Percentiles rank a stretch among this genome's conserved stretches.
Conservation (phyloP, 2,888 invertebrate species). For the Cryptosula pallasiana region DNA sequence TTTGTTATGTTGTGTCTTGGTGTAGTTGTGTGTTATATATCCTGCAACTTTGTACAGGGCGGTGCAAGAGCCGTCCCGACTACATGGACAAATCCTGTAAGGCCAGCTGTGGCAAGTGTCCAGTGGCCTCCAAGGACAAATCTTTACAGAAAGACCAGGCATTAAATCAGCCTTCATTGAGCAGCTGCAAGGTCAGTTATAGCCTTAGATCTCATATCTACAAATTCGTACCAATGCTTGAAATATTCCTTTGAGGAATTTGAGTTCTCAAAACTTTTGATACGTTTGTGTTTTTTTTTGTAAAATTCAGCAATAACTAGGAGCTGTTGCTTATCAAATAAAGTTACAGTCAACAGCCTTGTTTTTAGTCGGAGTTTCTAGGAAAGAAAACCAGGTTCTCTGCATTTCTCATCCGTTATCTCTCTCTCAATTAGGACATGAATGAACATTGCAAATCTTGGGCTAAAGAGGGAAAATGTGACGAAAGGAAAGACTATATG, state of each 20-base stretch:
- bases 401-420: neutral
- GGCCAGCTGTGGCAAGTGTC: neutral
- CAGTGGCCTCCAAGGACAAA: neutral
- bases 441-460: constrained; percentile 7
- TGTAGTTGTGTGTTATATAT: neutral
- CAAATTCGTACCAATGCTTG: too few species aligned
- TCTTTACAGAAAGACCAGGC: constrained; percentile 8
- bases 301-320: too few species aligned
- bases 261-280: too few species aligned
- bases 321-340: too few species aligned
- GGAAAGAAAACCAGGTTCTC: too few species aligned
- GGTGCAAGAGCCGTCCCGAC: neutral
- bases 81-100: constrained; percentile 2
- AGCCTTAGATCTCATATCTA: too few species aligned
- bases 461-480: constrained; percentile 3
- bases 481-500: constrained; percentile 8
- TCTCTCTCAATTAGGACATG: neutral
- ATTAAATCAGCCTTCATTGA: neutral
- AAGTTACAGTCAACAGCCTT: too few species aligned
- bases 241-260: too few species aligned
- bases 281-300: too few species aligned
- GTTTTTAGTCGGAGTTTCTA: too few species aligned
- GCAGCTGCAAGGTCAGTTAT: neutral
- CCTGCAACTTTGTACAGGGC: neutral
- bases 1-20: neutral